These are phyloP conservation scores for Halcyon badia DNA, from an alignment of 2,797 vertebrate genomes.

Conservation along the genomic window DNA sequence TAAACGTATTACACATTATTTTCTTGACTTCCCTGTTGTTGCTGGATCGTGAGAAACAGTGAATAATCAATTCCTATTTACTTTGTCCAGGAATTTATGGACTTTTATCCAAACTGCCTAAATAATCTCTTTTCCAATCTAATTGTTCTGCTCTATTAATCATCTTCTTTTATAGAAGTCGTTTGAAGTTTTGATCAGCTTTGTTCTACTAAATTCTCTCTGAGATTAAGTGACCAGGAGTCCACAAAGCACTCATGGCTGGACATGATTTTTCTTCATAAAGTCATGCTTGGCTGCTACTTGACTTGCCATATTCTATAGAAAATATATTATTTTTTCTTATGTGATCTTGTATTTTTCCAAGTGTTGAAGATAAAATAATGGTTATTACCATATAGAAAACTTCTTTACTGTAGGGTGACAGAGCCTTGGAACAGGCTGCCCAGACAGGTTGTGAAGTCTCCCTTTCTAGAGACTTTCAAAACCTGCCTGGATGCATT, in stretches of 20 bases:
- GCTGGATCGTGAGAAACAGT: background rate
- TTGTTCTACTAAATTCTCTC: background rate
- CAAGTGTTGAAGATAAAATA: background rate
- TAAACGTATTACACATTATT: conserved; percentile 18
- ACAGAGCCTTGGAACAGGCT: too few species aligned
- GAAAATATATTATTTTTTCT: background rate
- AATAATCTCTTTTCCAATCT: conserved; percentile 37
- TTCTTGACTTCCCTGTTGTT: conserved; percentile 13
- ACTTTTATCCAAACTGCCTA: conserved; percentile 18
- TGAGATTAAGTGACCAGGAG: background rate
- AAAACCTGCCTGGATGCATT: too few species aligned
- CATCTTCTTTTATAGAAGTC: background rate
- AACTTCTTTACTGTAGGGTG: too few species aligned
- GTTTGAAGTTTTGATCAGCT: conserved; percentile 1
- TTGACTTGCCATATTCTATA: background rate
- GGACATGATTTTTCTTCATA: background rate
- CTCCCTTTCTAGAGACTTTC: too few species aligned
- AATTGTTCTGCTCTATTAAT: conserved; percentile 16
- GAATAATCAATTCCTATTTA: conserved; percentile 57
- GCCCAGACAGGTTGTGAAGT: too few species aligned
- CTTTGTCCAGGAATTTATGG: conserved; percentile 31
- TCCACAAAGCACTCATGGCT: background rate
- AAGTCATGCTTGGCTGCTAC: background rate
- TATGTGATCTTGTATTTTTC: background rate
- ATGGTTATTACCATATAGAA: too few species aligned